phyloP scores from a whole-genome alignment of 1,140 invertebrate species.

The Zophobas atratus region DNA sequence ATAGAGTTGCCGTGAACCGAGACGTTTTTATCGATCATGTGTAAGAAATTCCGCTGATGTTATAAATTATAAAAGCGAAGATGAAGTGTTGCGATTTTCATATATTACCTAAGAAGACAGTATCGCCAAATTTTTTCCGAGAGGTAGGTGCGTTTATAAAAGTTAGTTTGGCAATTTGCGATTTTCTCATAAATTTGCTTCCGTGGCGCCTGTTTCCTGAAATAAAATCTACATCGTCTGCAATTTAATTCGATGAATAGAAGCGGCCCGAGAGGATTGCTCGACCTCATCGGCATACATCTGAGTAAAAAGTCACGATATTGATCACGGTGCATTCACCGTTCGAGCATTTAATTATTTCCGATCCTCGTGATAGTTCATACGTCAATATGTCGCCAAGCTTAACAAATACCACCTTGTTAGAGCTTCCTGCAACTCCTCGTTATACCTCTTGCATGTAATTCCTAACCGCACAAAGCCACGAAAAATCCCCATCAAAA shows the following conservation, averaged over 20 bases:
- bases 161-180: not conserved
- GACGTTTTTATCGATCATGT: too few relatives aligned
- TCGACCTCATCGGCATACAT: too few relatives aligned
- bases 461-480: constrained; percentile 10
- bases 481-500: constrained; percentile 5
- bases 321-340: constrained; percentile 25
- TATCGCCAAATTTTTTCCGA: too few relatives aligned
- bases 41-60: too few relatives aligned
- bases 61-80: too few relatives aligned
- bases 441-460: constrained; percentile 20
- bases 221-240: too few relatives aligned
- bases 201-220: not conserved
- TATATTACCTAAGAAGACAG: too few relatives aligned
- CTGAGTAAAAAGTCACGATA: constrained; percentile 5
- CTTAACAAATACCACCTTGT: constrained; percentile 38
- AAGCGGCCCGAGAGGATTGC: too few relatives aligned
- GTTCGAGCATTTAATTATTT: constrained; percentile 31
- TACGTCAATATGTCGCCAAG: constrained; percentile 35
- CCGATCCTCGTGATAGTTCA: constrained; percentile 39
- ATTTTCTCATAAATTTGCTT: not conserved
- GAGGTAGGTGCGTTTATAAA: too few relatives aligned
- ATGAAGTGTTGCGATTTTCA: too few relatives aligned
- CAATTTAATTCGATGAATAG: too few relatives aligned
- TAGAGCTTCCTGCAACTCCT: constrained; percentile 23
- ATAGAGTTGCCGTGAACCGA: too few relatives aligned